Conservation (phyloP, 1,140 invertebrate species). For the Drosophila prosaltans region DNA sequence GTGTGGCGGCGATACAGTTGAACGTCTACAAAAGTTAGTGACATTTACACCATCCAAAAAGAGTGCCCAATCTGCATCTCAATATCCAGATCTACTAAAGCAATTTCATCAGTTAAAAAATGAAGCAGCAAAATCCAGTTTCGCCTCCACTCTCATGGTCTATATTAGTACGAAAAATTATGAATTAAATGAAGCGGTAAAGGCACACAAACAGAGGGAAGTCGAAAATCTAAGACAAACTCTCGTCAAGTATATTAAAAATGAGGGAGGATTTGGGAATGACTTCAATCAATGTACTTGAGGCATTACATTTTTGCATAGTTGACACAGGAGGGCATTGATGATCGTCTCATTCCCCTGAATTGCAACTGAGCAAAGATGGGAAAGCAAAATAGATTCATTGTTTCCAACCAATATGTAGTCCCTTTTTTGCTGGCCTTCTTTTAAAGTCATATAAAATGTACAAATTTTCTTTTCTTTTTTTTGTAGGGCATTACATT, state of each 20-base stretch:
- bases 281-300: neutral
- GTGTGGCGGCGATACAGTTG: conserved; percentile 40
- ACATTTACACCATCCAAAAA: neutral
- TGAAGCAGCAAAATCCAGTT: conserved; percentile 40
- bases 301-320: conserved; percentile 4
- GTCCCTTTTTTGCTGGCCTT: neutral
- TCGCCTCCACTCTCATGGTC: conserved; percentile 36
- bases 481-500: conserved; percentile 55
- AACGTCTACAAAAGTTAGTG: neutral
- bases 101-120: conserved; percentile 47
- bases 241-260: conserved; percentile 36
- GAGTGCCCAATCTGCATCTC: neutral
- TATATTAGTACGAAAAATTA: conserved; percentile 64
- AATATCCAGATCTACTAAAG: conserved; percentile 30
- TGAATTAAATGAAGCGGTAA: conserved; percentile 51
- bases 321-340: conserved; percentile 1
- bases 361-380: neutral
- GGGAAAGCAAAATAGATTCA: neutral
- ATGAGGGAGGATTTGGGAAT: neutral
- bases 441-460: conserved; percentile 43
- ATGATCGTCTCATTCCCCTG: neutral
- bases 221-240: conserved; percentile 34
- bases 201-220: conserved; percentile 43
- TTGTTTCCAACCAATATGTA: conserved; percentile 7
- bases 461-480: neutral